Evolutionary conservation across 2,113 vertebrate genomes (phyloP).

Genomic region (Hylia prasina): DNA sequence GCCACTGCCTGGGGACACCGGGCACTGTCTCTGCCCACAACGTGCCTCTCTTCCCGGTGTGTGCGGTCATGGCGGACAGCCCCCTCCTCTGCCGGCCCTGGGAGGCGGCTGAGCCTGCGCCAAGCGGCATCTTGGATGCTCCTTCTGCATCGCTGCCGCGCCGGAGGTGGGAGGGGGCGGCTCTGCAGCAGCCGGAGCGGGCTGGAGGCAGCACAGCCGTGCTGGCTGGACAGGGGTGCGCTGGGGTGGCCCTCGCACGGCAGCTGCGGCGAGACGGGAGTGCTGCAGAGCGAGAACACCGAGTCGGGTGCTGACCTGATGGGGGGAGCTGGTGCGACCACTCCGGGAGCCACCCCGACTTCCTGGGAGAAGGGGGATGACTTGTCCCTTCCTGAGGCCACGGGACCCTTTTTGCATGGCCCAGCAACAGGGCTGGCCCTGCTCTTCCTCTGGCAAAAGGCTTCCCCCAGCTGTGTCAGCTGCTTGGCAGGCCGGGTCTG

Average conservation of each 20-base stretch:
- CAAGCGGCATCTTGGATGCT: not conserved
- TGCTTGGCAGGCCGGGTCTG: not conserved
- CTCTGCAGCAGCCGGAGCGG: not conserved
- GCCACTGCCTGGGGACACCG: fast-evolving
- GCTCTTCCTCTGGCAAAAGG: not conserved
- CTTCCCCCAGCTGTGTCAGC: not conserved
- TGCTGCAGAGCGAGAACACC: not conserved
- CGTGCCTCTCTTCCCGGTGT: fast-evolving
- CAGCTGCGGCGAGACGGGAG: not conserved
- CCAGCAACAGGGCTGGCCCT: not conserved
- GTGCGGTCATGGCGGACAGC: not conserved
- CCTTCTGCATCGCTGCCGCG: not conserved
- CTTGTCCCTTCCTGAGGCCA: not conserved
- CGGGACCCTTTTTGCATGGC: not conserved
- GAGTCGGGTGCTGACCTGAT: fast-evolving
- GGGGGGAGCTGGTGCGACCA: not conserved
- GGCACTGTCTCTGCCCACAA: not conserved
- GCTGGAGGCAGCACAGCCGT: fast-evolving
- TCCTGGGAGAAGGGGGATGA: not conserved
- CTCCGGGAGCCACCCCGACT: not conserved
- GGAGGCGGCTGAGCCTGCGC: not conserved
- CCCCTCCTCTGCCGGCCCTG: not conserved
- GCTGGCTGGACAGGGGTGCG: not conserved
- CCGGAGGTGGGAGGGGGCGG: not conserved
- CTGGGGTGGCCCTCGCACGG: fast-evolving